Evolutionary conservation across 1,140 invertebrate species (phyloP).

Genomic region (Steinernema khuongi): DNA sequence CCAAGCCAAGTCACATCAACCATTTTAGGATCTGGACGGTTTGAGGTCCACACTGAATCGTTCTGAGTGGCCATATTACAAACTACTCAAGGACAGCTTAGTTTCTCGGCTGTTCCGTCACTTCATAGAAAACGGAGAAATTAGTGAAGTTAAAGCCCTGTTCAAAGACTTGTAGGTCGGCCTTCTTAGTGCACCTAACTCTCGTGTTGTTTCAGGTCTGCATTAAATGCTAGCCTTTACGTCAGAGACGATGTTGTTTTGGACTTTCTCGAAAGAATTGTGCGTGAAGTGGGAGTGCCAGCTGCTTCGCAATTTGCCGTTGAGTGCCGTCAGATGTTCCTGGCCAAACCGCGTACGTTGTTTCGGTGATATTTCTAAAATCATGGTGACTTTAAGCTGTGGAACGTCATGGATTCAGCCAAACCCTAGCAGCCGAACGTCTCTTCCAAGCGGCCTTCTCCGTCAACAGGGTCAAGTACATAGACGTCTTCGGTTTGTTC

Average conservation of each 20-base stretch:
- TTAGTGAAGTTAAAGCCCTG: neutral
- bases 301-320: neutral
- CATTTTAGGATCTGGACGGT: neutral
- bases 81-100: neutral
- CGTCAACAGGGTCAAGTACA: neutral
- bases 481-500: neutral
- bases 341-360: slow-evolving; percentile 1
- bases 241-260: neutral
- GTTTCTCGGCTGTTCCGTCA: neutral
- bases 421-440: neutral
- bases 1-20: no score
- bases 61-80: neutral
- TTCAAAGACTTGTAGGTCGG: neutral
- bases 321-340: neutral
- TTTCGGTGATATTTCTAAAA: neutral
- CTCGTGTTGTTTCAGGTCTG: neutral
- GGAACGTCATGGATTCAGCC: neutral
- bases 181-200: neutral
- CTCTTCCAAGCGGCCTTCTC: neutral
- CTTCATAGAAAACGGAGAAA: neutral
- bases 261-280: neutral
- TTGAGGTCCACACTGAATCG: neutral
- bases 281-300: neutral
- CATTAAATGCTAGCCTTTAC: neutral
- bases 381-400: neutral